A percentile compares a stretch with the other conserved stretches of the same genome.
These are phyloP conservation scores for Sapayoa aenigma DNA, from an alignment of 2,113 vertebrate species.

Conservation along the genomic window DNA sequence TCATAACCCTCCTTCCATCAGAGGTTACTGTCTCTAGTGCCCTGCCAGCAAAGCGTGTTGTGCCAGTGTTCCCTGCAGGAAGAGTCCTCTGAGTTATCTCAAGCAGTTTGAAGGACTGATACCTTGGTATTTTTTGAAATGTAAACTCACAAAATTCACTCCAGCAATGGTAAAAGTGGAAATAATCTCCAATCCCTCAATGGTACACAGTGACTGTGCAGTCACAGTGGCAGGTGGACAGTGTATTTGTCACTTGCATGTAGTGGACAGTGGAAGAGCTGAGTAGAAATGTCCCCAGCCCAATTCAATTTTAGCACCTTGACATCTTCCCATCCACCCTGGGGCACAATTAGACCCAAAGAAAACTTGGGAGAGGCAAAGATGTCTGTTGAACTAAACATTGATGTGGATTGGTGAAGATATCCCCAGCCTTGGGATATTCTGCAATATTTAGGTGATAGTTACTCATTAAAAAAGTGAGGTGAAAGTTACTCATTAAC, in stretches of 20 bases:
- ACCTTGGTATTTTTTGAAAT: background rate
- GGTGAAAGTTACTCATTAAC: background rate
- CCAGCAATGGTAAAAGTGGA: background rate
- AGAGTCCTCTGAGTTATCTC: background rate
- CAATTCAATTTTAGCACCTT: background rate
- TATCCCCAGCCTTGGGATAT: background rate
- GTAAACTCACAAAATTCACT: background rate
- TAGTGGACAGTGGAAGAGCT: no score
- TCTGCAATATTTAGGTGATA: background rate
- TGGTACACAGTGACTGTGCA: rapidly evolving
- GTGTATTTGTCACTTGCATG: background rate
- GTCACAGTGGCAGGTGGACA: background rate
- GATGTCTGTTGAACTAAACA: rapidly evolving
- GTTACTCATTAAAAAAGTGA: background rate
- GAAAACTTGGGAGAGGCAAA: background rate
- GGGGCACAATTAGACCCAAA: background rate
- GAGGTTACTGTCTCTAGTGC: background rate
- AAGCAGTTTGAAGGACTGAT: background rate
- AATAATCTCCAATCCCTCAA: background rate
- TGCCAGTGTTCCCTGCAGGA: background rate
- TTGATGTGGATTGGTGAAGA: background rate
- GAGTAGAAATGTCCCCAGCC: background rate
- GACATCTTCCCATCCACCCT: background rate
- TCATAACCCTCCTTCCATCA: background rate
- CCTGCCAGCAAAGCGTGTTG: background rate